Percentiles rank a stretch among this genome's conserved stretches.
Evolutionary conservation across 1,140 invertebrate species (phyloP).

Genomic region (Trissolcus basalis): DNA sequence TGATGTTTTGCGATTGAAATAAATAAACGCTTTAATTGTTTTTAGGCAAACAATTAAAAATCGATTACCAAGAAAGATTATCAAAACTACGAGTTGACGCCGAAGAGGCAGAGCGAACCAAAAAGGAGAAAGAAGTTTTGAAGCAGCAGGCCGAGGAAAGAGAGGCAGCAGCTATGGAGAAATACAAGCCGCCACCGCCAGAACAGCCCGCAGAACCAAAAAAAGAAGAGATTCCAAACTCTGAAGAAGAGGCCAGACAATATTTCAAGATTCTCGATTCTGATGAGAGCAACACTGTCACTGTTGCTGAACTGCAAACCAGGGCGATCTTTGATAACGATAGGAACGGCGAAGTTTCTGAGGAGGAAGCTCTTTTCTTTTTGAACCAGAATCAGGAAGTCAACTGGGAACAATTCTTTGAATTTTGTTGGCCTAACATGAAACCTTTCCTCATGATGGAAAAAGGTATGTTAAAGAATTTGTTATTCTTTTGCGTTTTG

Average conservation of each 20-base stretch:
- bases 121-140: slow-evolving; percentile 83
- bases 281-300: slow-evolving; percentile 86
- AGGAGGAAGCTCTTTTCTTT: slow-evolving; percentile 91
- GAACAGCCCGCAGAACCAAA: slow-evolving; percentile 74
- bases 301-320: slow-evolving; percentile 86
- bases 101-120: slow-evolving; percentile 82
- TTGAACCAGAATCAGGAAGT: slow-evolving; percentile 84
- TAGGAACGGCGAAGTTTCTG: slow-evolving; percentile 88
- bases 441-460: slow-evolving; percentile 88
- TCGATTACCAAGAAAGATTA: slow-evolving; percentile 83
- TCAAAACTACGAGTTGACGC: slow-evolving; percentile 84
- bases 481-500: slow-evolving; percentile 25
- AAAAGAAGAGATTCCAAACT: slow-evolving; percentile 78
- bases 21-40: slow-evolving; percentile 7
- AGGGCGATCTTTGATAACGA: slow-evolving; percentile 90
- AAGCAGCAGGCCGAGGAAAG: slow-evolving; percentile 84
- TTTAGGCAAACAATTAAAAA: slow-evolving; percentile 79
- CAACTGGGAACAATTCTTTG: slow-evolving; percentile 83
- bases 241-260: slow-evolving; percentile 80
- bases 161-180: slow-evolving; percentile 86
- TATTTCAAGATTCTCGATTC: slow-evolving; percentile 86
- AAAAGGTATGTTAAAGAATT: slow-evolving; percentile 73
- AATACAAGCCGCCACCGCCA: slow-evolving; percentile 84
- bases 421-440: slow-evolving; percentile 83
- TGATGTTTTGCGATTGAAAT: no score